A percentile compares a stretch with the other conserved stretches of the same genome.
These are phyloP conservation scores for Trialeurodes vaporariorum DNA, from an alignment of 1,140 invertebrate species.

Conservation along the genomic window DNA sequence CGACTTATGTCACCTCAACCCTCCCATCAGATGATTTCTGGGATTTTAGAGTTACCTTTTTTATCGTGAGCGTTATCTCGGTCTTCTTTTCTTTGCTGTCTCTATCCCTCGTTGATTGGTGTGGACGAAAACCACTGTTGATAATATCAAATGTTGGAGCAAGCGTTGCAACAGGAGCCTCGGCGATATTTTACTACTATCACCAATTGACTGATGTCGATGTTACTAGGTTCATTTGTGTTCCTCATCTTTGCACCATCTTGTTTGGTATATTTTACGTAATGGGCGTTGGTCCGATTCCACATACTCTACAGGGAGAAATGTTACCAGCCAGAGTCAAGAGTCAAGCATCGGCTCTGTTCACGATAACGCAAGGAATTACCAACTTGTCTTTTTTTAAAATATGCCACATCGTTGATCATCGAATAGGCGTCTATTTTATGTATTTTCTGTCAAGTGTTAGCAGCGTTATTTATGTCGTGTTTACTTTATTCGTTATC, in stretches of 20 bases:
- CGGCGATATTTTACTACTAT: slow-evolving; percentile 8
- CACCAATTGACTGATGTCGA: too few species aligned
- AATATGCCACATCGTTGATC: slow-evolving; percentile 18
- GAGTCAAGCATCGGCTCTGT: slow-evolving; percentile 23
- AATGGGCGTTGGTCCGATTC: slow-evolving; percentile 26
- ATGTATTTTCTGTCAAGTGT: slow-evolving; percentile 24
- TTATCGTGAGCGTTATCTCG: slow-evolving; percentile 12
- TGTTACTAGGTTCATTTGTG: slow-evolving; percentile 12
- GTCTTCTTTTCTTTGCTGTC: slow-evolving; percentile 35
- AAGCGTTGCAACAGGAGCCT: slow-evolving; percentile 8
- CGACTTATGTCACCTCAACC: slow-evolving; percentile 17
- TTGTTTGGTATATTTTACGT: slow-evolving; percentile 22
- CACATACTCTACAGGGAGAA: too few species aligned
- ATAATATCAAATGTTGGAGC: slow-evolving; percentile 31
- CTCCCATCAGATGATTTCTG: too few species aligned
- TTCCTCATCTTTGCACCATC: slow-evolving; percentile 16
- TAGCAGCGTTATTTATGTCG: slow-evolving; percentile 40
- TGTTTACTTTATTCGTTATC: slow-evolving; percentile 34
- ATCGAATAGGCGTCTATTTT: slow-evolving; percentile 12
- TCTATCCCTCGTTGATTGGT: slow-evolving; percentile 35
- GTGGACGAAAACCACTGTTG: slow-evolving; percentile 40
- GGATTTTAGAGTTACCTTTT: slow-evolving; percentile 9
- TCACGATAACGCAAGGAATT: slow-evolving; percentile 21
- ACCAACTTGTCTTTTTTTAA: slow-evolving; percentile 24
- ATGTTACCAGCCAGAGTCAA: slow-evolving; percentile 25